A percentile compares a stretch with the other conserved stretches of the same genome.
These are phyloP conservation scores for Lethenteron reissneri DNA, from an alignment of 2,113 vertebrate genomes.

Conservation along the genomic window DNA sequence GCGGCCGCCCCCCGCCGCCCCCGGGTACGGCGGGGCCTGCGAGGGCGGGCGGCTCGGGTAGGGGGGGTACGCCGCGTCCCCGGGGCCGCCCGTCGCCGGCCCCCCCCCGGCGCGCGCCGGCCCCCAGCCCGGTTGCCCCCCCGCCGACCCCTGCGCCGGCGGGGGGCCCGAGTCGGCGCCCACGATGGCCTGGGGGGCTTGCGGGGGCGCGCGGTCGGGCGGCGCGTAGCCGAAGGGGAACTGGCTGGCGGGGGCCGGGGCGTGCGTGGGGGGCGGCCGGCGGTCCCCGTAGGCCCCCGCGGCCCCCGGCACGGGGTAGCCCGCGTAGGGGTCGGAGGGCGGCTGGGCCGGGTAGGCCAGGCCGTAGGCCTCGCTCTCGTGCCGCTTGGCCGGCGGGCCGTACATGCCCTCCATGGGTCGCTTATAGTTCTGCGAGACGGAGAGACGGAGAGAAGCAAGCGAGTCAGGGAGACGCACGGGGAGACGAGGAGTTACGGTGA, in stretches of 20 bases:
- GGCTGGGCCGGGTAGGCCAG: slow-evolving; percentile 49
- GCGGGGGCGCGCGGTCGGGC: slow-evolving; percentile 9
- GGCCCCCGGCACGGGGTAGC: slow-evolving; percentile 20
- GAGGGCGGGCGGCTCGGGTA: background rate
- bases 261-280: slow-evolving; percentile 32
- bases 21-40: background rate
- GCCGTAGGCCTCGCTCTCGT: slow-evolving; percentile 67
- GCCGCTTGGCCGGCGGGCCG: slow-evolving; percentile 74
- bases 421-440: slow-evolving; percentile 54
- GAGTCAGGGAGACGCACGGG: background rate
- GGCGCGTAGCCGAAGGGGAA: slow-evolving; percentile 16
- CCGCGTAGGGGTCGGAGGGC: slow-evolving; percentile 30
- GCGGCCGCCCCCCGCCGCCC: no score
- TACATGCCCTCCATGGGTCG: slow-evolving; percentile 72
- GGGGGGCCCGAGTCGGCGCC: background rate
- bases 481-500: background rate
- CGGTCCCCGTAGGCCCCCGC: slow-evolving; percentile 10
- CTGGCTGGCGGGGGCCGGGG: slow-evolving; percentile 11
- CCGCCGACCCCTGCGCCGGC: background rate
- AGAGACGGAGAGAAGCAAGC: background rate
- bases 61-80: background rate
- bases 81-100: no score
- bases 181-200: no score
- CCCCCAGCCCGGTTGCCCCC: no score
- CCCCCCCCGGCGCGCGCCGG: no score